Conservation (phyloP, 2,797 vertebrate genomes). For the Silurus lanzhouensis region DNA sequence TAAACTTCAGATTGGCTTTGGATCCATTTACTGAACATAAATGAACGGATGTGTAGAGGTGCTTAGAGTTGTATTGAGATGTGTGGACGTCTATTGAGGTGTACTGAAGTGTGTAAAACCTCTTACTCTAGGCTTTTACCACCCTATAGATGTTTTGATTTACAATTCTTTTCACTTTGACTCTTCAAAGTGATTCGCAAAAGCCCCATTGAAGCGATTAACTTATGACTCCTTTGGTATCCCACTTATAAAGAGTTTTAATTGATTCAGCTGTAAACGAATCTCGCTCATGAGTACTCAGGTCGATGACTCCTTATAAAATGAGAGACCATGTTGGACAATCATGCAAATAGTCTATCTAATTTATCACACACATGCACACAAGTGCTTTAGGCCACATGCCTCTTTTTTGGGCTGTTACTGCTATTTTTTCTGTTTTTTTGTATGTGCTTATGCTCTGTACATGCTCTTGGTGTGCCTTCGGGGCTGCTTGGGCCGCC, state of each 20-base stretch:
- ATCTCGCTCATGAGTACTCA: background rate
- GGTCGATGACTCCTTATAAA: background rate
- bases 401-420: constrained; percentile 49
- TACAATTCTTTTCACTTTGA: background rate
- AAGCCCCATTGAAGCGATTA: background rate
- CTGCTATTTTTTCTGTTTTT: constrained; percentile 13
- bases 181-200: background rate
- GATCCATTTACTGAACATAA: background rate
- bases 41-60: too few species aligned
- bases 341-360: constrained; percentile 52
- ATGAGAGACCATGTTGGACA: background rate
- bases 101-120: background rate
- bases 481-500: constrained; percentile 67
- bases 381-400: constrained; percentile 42
- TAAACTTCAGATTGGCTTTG: background rate
- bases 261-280: too few species aligned
- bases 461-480: constrained; percentile 69
- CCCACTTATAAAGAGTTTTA: too few species aligned
- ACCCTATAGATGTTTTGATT: too few species aligned
- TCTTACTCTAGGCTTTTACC: background rate
- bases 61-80: too few species aligned
- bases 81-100: too few species aligned
- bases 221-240: background rate
- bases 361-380: constrained; percentile 41
- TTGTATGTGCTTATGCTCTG: constrained; percentile 41